Evolutionary conservation across 2,113 vertebrate species (phyloP).

Genomic region (Hydrochoerus hydrochaeris): DNA sequence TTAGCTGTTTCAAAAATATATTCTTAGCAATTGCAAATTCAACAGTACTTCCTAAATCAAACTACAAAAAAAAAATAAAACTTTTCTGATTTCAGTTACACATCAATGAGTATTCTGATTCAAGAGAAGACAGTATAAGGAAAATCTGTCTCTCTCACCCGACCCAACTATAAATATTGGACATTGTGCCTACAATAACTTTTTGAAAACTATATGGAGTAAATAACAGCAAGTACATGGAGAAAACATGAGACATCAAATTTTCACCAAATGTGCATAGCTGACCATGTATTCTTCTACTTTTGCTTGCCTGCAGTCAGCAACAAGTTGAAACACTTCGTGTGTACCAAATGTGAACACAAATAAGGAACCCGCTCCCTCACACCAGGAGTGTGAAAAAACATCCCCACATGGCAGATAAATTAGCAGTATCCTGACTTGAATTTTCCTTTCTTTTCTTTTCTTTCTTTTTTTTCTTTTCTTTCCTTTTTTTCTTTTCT

Average conservation of each 20-base stretch:
- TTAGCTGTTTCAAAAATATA: background rate
- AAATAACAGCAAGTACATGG: background rate
- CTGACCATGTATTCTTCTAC: background rate
- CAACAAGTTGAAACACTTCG: background rate
- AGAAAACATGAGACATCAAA: background rate
- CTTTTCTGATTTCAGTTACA: background rate
- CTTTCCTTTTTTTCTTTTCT: too few relatives aligned
- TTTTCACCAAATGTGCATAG: background rate
- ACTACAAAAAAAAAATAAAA: background rate
- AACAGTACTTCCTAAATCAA: background rate
- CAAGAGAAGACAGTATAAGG: background rate
- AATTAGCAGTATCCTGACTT: background rate
- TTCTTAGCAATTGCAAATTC: background rate
- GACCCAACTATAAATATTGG: background rate
- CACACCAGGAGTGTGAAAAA: background rate
- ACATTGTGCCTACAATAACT: background rate
- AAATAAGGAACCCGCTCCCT: background rate
- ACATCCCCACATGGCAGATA: background rate
- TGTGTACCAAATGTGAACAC: background rate
- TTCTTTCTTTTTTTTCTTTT: too few relatives aligned
- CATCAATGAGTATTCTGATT: background rate
- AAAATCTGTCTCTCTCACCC: background rate
- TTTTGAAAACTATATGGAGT: background rate
- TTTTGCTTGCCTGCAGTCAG: background rate
- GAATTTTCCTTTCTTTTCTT: background rate